Conservation (phyloP, 2,888 invertebrate genomes). For the Ceramica pisi region DNA sequence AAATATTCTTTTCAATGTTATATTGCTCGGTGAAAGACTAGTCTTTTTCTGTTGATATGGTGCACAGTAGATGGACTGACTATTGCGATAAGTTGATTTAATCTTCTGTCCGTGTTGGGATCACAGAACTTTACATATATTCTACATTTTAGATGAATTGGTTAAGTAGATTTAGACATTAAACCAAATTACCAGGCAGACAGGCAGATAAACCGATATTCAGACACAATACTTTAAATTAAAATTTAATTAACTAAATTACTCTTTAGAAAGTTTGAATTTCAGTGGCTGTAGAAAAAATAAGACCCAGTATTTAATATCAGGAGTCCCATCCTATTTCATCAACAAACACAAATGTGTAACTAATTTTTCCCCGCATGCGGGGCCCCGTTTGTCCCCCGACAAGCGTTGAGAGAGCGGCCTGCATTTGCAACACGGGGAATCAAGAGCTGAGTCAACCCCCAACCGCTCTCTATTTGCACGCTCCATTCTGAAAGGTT, state of each 20-base stretch:
- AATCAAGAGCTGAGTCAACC: constrained; percentile 89
- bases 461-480: constrained; percentile 81
- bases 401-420: constrained; percentile 71
- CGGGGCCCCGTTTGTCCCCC: constrained; percentile 27
- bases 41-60: too few species aligned
- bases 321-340: constrained; percentile 14
- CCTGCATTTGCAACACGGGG: constrained; percentile 82
- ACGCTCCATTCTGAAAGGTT: constrained; percentile 81
- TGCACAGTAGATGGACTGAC: too few species aligned
- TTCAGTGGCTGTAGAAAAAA: background rate
- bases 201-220: too few species aligned
- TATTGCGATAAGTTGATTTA: too few species aligned
- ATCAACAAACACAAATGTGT: constrained; percentile 36
- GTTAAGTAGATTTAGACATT: too few species aligned
- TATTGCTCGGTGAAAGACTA: background rate
- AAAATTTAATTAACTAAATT: too few species aligned
- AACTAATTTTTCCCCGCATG: constrained; percentile 50
- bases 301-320: background rate
- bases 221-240: too few species aligned
- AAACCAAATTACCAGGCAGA: too few species aligned
- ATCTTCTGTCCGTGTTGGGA: too few species aligned
- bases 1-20: background rate
- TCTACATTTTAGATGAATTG: too few species aligned
- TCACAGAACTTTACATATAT: too few species aligned
- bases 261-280: too few species aligned